Evolutionary conservation across 2,113 vertebrate genomes (phyloP).

Genomic region (Ramphastos sulfuratus): DNA sequence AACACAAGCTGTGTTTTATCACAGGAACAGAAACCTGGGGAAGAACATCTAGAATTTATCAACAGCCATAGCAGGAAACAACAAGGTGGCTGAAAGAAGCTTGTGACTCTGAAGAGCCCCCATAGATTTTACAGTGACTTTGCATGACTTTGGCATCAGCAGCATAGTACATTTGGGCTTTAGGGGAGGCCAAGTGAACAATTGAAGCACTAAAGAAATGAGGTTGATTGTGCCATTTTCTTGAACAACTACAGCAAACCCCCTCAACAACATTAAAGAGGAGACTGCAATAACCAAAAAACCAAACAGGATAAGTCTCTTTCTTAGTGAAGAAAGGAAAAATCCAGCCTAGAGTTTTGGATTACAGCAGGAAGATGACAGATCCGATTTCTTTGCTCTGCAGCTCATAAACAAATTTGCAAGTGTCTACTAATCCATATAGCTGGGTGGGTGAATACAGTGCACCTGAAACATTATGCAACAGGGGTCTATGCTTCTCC

Average conservation of each 20-base stretch:
- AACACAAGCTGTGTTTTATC: background rate
- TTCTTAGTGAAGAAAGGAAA: background rate
- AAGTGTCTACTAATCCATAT: background rate
- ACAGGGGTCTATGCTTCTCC: background rate
- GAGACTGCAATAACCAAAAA: background rate
- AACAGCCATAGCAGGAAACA: background rate
- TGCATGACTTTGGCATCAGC: background rate
- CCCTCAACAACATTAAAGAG: background rate
- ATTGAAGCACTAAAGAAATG: background rate
- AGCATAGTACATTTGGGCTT: background rate
- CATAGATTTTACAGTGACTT: rapidly evolving
- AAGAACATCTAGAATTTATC: background rate
- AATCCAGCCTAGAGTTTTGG: background rate
- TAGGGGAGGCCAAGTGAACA: background rate
- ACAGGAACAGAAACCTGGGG: background rate
- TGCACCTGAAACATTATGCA: background rate
- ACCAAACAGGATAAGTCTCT: background rate
- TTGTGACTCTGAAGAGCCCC: background rate
- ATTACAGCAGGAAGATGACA: background rate
- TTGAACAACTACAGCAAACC: background rate
- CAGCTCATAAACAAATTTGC: background rate
- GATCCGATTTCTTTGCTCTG: background rate
- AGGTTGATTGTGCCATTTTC: background rate
- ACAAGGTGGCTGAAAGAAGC: background rate
- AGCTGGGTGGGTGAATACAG: background rate